phyloP scores from a whole-genome alignment of 35 echinoderm and acorn worm species.

The Lytechinus variegatus region DNA sequence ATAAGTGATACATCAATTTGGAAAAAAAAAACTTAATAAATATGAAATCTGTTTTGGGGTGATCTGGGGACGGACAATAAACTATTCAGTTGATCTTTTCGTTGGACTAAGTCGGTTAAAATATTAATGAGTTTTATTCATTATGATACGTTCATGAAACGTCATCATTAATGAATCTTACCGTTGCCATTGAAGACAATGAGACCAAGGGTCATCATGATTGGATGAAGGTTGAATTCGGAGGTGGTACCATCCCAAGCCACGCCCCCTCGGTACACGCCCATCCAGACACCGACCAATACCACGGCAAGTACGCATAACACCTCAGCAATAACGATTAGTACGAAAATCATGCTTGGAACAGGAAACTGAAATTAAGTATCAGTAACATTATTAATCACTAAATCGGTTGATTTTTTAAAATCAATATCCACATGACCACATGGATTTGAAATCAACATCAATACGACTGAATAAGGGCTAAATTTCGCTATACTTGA shows the following conservation, averaged over 20 bases:
- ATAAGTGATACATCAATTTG: too few species aligned
- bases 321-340: slow-evolving; percentile 5
- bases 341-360: background rate
- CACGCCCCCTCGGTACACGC: slow-evolving; percentile 36
- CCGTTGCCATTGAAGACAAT: slow-evolving; percentile 45
- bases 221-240: slow-evolving; percentile 51
- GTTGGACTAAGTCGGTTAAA: too few species aligned
- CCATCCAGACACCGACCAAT: slow-evolving; percentile 52
- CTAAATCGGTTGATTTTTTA: background rate
- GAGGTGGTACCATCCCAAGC: slow-evolving; percentile 36
- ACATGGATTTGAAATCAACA: too few species aligned
- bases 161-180: background rate
- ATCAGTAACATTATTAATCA: background rate
- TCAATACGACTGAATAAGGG: too few species aligned
- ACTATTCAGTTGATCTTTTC: too few species aligned
- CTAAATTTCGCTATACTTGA: too few species aligned
- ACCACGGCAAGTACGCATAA: background rate
- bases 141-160: too few species aligned
- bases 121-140: too few species aligned
- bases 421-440: background rate
- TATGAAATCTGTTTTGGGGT: too few species aligned
- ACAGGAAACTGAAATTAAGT: background rate
- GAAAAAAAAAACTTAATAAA: too few species aligned
- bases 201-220: slow-evolving; percentile 50
- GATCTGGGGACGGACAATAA: too few species aligned